phyloP scores from a whole-genome alignment of 2,888 invertebrate species.

The Ctenicera cuprea region DNA sequence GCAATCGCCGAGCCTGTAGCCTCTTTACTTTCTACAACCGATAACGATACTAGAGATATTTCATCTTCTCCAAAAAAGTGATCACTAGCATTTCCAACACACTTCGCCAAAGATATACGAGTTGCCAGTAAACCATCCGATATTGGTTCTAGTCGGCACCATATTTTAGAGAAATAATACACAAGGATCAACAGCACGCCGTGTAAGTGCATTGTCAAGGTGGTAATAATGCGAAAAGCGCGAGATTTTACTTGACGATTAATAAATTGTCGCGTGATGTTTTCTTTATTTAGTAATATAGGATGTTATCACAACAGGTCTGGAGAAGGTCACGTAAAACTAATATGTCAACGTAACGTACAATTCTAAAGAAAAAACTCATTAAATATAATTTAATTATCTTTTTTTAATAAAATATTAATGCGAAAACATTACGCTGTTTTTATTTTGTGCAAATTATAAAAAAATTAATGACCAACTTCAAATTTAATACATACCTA shows the following conservation, averaged over 20 bases:
- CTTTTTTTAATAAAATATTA: no score
- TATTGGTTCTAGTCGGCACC: conserved; percentile 34
- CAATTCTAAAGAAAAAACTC: not conserved
- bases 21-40: conserved; percentile 14
- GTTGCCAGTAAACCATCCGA: conserved; percentile 38
- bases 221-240: not conserved
- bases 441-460: no score
- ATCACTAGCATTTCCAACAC: conserved; percentile 44
- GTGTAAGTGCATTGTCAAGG: not conserved
- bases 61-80: conserved; percentile 44
- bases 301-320: conserved; percentile 23
- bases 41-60: conserved; percentile 46
- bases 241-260: conserved; percentile 19
- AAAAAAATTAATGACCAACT: no score
- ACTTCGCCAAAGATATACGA: conserved; percentile 53
- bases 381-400: no score
- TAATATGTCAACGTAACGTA: conserved; percentile 8
- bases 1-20: conserved; percentile 30
- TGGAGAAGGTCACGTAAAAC: conserved; percentile 32
- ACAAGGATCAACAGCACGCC: not conserved
- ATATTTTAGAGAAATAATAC: not conserved
- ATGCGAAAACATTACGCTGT: no score
- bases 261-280: conserved; percentile 23
- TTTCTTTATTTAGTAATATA: conserved; percentile 18
- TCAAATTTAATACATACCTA: no score